phyloP scores from a whole-genome alignment of 2,797 vertebrate genomes.

The Neosalanx taihuensis region DNA sequence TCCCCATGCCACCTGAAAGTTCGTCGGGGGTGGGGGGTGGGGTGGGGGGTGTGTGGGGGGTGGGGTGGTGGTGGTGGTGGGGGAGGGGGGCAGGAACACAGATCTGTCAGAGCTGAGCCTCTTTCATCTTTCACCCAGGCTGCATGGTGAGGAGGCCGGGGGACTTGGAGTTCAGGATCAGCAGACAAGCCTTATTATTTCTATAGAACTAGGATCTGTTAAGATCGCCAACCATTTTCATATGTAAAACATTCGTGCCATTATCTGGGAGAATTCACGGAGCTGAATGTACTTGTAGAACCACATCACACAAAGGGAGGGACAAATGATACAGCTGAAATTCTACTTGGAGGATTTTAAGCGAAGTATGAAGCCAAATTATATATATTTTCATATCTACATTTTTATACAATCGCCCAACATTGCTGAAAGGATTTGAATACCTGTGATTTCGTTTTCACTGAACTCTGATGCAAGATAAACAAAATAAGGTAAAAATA shows the following conservation, averaged over 20 bases:
- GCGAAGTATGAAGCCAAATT: not conserved
- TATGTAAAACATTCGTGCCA: slow-evolving; percentile 63
- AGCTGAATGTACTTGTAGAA: slow-evolving; percentile 24
- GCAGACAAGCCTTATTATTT: slow-evolving; percentile 74
- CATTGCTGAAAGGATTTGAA: not conserved
- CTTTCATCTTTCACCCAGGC: slow-evolving; percentile 29
- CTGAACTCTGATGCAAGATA: not conserved
- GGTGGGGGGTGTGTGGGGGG: no score
- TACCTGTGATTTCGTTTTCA: not conserved
- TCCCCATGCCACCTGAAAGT: slow-evolving; percentile 75
- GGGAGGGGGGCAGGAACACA: slow-evolving; percentile 72
- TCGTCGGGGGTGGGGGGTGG: slow-evolving; percentile 65
- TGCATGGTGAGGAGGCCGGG: slow-evolving; percentile 22
- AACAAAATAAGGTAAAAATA: not conserved
- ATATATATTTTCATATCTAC: no score
- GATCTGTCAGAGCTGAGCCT: slow-evolving; percentile 71
- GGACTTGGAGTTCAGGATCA: slow-evolving; percentile 66
- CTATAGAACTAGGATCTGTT: slow-evolving; percentile 68
- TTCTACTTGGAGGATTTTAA: no score
- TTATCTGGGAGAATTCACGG: slow-evolving; percentile 52
- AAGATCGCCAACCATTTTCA: slow-evolving; percentile 62
- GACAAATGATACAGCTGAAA: not conserved
- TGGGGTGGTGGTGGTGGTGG: no score
- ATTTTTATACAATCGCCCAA: not conserved
- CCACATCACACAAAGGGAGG: not conserved